These are phyloP conservation scores for Rotaria magnacalcarata DNA, from an alignment of 2,888 invertebrate species.

Conservation along the genomic window DNA sequence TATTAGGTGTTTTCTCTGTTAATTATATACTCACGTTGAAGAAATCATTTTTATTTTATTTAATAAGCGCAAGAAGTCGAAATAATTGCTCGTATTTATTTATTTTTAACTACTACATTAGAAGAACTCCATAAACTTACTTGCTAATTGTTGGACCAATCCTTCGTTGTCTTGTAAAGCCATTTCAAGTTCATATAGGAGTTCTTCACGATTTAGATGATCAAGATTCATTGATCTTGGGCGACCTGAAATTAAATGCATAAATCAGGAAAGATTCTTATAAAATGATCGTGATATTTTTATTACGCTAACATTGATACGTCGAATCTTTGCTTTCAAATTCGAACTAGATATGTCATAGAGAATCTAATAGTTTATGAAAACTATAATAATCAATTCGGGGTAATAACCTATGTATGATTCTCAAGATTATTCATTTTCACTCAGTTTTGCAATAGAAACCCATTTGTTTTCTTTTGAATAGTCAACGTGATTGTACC, in stretches of 20 bases:
- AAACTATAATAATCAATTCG: too few species aligned
- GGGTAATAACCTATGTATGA: too few species aligned
- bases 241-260: background rate
- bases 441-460: too few species aligned
- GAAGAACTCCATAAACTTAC: background rate
- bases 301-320: too few species aligned
- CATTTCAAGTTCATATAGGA: slow-evolving; percentile 15
- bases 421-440: too few species aligned
- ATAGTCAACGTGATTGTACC: too few species aligned
- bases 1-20: slow-evolving; percentile 27
- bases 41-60: background rate
- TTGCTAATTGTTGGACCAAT: background rate
- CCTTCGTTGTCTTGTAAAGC: background rate
- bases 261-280: background rate
- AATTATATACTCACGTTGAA: background rate
- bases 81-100: background rate
- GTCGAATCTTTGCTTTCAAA: too few species aligned
- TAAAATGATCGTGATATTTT: too few species aligned
- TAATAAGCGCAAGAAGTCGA: background rate
- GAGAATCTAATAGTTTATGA: too few species aligned
- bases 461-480: too few species aligned
- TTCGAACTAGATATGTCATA: too few species aligned
- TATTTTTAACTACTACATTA: background rate
- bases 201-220: slow-evolving; percentile 25
- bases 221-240: background rate